These are phyloP conservation scores for Fabriciana adippe DNA, from an alignment of 2,888 invertebrate genomes.

Conservation along the genomic window DNA sequence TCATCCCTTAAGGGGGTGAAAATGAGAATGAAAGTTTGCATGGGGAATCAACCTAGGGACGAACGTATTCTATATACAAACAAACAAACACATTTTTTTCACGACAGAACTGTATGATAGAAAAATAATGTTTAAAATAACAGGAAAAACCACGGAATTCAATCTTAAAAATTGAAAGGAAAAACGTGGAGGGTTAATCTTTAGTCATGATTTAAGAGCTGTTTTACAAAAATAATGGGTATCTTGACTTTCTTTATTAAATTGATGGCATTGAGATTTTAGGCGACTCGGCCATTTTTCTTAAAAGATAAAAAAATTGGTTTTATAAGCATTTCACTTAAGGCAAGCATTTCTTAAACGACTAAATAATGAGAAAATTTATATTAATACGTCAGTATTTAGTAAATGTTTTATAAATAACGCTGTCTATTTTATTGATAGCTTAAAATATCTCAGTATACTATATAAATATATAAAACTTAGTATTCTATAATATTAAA, in stretches of 20 bases:
- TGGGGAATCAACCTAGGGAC: no score
- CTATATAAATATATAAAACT: no score
- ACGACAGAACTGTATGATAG: no score
- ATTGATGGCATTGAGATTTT: slow-evolving; percentile 50
- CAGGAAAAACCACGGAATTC: slow-evolving; percentile 16
- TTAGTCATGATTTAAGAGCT: slow-evolving; percentile 43
- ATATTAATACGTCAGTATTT: not conserved
- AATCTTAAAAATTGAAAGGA: slow-evolving; percentile 34
- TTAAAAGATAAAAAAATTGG: slow-evolving; percentile 35
- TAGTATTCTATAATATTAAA: not conserved
- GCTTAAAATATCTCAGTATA: no score
- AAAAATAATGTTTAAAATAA: not conserved
- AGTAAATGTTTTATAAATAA: no score
- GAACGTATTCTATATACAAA: no score
- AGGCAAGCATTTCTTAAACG: slow-evolving; percentile 36
- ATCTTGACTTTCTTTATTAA: slow-evolving; percentile 52
- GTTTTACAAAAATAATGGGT: slow-evolving; percentile 51
- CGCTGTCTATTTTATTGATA: no score
- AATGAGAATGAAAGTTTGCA: no score
- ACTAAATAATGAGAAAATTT: slow-evolving; percentile 27
- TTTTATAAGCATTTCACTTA: slow-evolving; percentile 48
- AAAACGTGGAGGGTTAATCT: slow-evolving; percentile 42
- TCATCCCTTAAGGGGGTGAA: no score
- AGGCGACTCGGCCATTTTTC: slow-evolving; percentile 44
- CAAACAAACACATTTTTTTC: no score